A percentile compares a stretch with the other conserved stretches of the same genome.
phyloP scores from a whole-genome alignment of 2,113 vertebrate genomes.

The Ctenomys sociabilis region DNA sequence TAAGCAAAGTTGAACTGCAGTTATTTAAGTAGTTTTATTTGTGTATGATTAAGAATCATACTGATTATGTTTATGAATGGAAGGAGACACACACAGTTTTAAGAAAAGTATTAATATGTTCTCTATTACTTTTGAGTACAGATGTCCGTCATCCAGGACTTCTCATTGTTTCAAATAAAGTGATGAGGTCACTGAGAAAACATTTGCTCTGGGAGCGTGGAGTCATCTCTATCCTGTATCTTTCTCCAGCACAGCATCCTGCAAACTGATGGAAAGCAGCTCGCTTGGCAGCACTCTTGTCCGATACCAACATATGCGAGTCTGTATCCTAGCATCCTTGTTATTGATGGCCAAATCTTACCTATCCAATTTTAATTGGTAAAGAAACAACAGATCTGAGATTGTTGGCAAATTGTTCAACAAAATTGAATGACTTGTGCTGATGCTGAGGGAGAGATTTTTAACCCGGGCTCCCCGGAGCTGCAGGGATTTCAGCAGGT shows the following conservation, averaged over 20 bases:
- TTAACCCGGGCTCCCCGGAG: not conserved
- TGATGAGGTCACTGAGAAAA: slow-evolving; percentile 44
- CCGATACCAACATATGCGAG: not conserved
- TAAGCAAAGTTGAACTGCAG: not conserved
- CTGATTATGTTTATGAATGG: not conserved
- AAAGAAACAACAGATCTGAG: slow-evolving; percentile 21
- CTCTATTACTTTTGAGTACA: slow-evolving; percentile 19
- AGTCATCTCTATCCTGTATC: slow-evolving; percentile 52
- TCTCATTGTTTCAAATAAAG: slow-evolving; percentile 61
- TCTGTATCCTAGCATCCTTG: not conserved
- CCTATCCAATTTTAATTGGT: not conserved
- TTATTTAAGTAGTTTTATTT: slow-evolving; percentile 10
- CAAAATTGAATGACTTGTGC: not conserved
- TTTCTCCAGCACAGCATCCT: not conserved
- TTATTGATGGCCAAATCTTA: not conserved
- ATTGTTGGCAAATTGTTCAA: not conserved
- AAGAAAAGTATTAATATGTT: slow-evolving; percentile 29
- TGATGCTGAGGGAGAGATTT: not conserved
- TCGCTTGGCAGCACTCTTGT: not conserved
- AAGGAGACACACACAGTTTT: not conserved
- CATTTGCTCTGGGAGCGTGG: slow-evolving; percentile 11
- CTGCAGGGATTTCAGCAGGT: not conserved
- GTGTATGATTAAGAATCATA: not conserved
- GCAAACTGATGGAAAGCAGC: not conserved
- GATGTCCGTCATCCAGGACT: slow-evolving; percentile 29